phyloP scores from a whole-genome alignment of 2,113 vertebrate genomes.

The Callocephalon fimbriatum region DNA sequence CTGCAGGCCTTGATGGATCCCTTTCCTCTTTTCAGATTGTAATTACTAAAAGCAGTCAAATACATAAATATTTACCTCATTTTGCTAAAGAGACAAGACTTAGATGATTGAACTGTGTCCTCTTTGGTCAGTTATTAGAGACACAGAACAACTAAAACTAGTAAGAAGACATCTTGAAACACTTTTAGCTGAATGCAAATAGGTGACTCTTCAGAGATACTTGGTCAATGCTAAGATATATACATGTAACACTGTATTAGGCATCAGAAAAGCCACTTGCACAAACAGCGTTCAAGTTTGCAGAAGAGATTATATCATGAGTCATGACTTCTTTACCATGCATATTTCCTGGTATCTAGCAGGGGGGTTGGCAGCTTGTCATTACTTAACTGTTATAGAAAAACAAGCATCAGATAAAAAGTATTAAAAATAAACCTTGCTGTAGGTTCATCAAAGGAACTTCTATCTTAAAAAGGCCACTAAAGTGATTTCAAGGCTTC shows the following conservation, averaged over 20 bases:
- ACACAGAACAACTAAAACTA: neutral
- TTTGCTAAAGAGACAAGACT: neutral
- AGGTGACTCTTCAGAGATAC: neutral
- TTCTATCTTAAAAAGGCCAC: neutral
- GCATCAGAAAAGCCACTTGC: constrained; percentile 34
- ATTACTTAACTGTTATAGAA: neutral
- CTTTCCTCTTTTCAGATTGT: neutral
- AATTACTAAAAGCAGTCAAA: neutral
- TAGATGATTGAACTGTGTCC: neutral
- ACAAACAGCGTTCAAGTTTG: constrained; percentile 41
- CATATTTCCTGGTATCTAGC: constrained; percentile 41
- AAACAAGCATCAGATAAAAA: constrained; percentile 42
- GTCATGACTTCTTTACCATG: constrained; percentile 30
- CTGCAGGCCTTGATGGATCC: neutral
- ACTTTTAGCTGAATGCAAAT: neutral
- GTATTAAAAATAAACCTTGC: constrained; percentile 17
- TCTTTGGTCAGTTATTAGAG: neutral
- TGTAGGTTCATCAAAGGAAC: neutral
- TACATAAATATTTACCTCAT: neutral
- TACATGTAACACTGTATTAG: neutral
- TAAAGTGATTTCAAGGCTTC: constrained; percentile 8
- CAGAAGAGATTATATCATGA: constrained; percentile 16
- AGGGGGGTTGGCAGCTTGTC: neutral
- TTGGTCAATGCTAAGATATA: constrained; percentile 35
- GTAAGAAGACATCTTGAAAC: neutral